phyloP scores from a whole-genome alignment of 2,797 vertebrate species.

The Pseudopleuronectes americanus region DNA sequence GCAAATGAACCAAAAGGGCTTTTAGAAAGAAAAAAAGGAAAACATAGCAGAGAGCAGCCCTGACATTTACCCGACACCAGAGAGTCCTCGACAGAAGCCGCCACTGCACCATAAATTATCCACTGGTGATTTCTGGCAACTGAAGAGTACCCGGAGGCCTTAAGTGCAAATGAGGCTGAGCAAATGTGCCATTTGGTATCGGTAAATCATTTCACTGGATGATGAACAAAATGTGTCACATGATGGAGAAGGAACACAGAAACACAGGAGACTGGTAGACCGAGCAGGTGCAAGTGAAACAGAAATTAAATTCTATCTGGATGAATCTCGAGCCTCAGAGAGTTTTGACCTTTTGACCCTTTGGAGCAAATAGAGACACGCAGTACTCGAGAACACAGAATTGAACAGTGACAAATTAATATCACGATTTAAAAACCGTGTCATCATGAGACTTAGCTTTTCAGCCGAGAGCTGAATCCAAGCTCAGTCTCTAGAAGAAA shows the following conservation, averaged over 20 bases:
- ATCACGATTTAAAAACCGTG: constrained; percentile 31
- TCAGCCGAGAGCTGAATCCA: constrained; percentile 8
- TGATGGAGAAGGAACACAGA: background rate
- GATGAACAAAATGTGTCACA: constrained; percentile 24
- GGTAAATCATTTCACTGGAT: constrained; percentile 31
- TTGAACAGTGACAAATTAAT: constrained; percentile 31
- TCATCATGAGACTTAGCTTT: constrained; percentile 31
- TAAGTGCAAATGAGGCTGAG: constrained; percentile 32
- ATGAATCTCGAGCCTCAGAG: constrained; percentile 37
- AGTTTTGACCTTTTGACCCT: constrained; percentile 20
- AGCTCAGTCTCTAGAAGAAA: background rate
- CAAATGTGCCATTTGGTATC: constrained; percentile 34
- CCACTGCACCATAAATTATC: constrained; percentile 44
- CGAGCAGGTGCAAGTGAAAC: constrained; percentile 45
- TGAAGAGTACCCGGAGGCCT: constrained; percentile 20
- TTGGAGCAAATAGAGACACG: constrained; percentile 4
- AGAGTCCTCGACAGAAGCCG: constrained; percentile 29
- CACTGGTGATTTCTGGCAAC: constrained; percentile 47
- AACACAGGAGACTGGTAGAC: constrained; percentile 24
- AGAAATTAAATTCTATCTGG: constrained; percentile 59
- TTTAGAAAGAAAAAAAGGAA: constrained; percentile 31
- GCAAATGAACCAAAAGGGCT: constrained; percentile 56
- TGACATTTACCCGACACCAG: constrained; percentile 42
- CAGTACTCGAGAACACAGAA: background rate
- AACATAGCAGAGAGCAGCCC: constrained; percentile 33